Evolutionary conservation across 2,113 vertebrate species (phyloP).

Genomic region (Cyphomyrus discorhynchus): DNA sequence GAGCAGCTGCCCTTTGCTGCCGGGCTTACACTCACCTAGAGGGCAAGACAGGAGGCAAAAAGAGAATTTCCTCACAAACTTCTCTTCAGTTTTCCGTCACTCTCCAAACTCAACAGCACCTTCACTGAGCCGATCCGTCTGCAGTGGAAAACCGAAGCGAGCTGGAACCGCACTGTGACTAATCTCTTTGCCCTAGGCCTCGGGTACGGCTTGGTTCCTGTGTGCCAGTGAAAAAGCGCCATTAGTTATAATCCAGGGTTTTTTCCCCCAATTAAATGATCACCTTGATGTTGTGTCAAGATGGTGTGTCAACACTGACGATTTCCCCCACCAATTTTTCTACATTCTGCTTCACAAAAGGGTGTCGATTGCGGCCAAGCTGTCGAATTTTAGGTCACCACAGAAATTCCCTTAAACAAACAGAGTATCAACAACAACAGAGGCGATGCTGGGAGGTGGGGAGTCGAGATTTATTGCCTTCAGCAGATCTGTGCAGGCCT

Average conservation of each 20-base stretch:
- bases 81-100: not conserved
- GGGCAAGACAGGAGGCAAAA: too few relatives aligned
- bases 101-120: not conserved
- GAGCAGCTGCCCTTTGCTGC: too few relatives aligned
- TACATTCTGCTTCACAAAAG: not conserved
- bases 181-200: not conserved
- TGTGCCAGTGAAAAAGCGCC: not conserved
- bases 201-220: not conserved
- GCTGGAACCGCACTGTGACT: not conserved
- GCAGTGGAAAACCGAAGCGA: not conserved
- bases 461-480: conserved; percentile 2
- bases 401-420: not conserved
- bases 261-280: not conserved
- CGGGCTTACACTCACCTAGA: too few relatives aligned
- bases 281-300: not conserved
- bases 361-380: not conserved
- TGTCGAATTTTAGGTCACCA: not conserved
- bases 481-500: not conserved
- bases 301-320: not conserved
- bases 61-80: not conserved
- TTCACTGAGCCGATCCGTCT: not conserved
- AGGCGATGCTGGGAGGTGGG: not conserved
- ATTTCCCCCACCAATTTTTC: not conserved
- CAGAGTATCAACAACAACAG: not conserved
- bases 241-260: not conserved